These are phyloP conservation scores for Scopus umbretta DNA, from an alignment of 2,113 vertebrate genomes.

Conservation along the genomic window DNA sequence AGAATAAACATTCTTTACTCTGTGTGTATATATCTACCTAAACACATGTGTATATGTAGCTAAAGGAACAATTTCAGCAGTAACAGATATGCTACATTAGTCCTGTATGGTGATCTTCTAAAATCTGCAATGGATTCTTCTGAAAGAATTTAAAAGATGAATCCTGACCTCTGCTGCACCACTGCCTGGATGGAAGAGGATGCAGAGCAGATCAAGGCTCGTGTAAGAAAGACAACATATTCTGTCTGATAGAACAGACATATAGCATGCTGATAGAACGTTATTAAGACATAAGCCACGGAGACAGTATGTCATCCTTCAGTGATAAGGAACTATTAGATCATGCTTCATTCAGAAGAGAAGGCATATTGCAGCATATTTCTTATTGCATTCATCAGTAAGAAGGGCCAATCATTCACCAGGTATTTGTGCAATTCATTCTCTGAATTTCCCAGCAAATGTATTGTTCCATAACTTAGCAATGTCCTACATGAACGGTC, in stretches of 20 bases:
- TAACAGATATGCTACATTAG: neutral
- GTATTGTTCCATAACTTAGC: neutral
- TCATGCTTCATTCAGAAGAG: neutral
- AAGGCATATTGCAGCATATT: neutral
- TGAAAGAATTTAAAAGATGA: neutral
- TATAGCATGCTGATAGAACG: too few species aligned
- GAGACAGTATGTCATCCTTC: neutral
- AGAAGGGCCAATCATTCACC: neutral
- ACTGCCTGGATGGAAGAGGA: neutral
- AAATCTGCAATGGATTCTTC: neutral
- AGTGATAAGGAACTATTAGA: neutral
- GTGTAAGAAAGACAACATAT: neutral
- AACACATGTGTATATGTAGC: neutral
- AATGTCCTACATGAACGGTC: neutral
- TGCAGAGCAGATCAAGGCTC: neutral
- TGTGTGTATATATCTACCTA: neutral
- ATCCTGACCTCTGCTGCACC: neutral
- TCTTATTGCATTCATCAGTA: neutral
- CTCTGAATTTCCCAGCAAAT: neutral
- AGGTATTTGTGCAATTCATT: neutral
- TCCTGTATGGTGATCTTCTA: neutral
- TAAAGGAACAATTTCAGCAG: neutral
- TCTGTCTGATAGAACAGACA: neutral
- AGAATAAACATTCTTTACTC: neutral
- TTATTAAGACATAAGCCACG: neutral